phyloP scores from a whole-genome alignment of 2,797 vertebrate genomes.

The Melanotaenia pygmaea region DNA sequence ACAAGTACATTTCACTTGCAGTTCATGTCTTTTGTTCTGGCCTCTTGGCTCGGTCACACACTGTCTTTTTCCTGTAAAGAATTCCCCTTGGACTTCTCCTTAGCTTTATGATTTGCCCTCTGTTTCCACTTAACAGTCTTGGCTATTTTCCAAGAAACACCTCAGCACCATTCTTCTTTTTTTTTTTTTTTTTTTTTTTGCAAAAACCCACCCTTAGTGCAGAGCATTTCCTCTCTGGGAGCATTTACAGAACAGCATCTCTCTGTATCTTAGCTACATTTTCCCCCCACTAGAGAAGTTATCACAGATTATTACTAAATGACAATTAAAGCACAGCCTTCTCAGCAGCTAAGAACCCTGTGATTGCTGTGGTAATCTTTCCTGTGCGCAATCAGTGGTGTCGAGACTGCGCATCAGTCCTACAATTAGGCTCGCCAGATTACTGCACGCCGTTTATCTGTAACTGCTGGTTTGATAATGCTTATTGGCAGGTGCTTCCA shows the following conservation, averaged over 20 bases:
- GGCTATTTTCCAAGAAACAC: slow-evolving; percentile 75
- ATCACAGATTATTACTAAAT: slow-evolving; percentile 30
- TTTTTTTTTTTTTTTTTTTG: background rate
- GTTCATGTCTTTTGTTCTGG: slow-evolving; percentile 48
- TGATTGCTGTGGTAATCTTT: slow-evolving; percentile 59
- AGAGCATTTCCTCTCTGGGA: slow-evolving; percentile 20
- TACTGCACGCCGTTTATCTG: slow-evolving; percentile 43
- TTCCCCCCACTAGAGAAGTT: slow-evolving; percentile 5
- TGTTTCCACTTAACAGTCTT: slow-evolving; percentile 78
- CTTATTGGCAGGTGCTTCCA: slow-evolving; percentile 62
- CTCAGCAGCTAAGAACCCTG: slow-evolving; percentile 11
- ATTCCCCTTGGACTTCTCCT: slow-evolving; percentile 64
- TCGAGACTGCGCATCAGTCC: slow-evolving; percentile 44
- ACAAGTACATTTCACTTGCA: slow-evolving; percentile 57
- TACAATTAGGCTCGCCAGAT: slow-evolving; percentile 63
- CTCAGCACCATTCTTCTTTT: slow-evolving; percentile 55
- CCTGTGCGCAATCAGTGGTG: slow-evolving; percentile 50
- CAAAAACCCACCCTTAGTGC: slow-evolving; percentile 8
- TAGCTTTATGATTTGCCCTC: slow-evolving; percentile 75
- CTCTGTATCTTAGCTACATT: background rate
- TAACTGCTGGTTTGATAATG: slow-evolving; percentile 43
- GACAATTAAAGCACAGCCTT: slow-evolving; percentile 31
- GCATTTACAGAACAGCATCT: background rate
- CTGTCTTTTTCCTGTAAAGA: slow-evolving; percentile 48
- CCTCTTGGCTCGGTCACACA: slow-evolving; percentile 47